Conservation (phyloP, 2,113 vertebrate species). For the Chaetodon trifascialis region DNA sequence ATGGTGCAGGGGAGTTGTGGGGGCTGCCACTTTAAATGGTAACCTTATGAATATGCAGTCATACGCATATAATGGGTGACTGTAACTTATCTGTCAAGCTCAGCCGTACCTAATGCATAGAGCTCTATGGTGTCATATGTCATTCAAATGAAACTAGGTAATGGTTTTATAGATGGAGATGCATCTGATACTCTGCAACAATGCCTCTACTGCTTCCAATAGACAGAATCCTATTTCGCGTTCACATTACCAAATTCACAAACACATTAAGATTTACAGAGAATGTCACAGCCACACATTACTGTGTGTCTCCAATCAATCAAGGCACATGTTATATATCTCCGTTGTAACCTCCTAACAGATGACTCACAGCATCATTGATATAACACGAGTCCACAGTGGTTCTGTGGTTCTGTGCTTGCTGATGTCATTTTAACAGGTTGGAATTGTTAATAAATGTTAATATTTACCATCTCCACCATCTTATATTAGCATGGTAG, state of each 20-base stretch:
- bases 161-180: constrained; percentile 23
- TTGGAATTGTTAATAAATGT: background rate
- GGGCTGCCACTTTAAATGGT: constrained; percentile 74
- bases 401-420: background rate
- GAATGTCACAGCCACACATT: background rate
- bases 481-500: background rate
- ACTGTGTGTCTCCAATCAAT: background rate
- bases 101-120: constrained; percentile 15
- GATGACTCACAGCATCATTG: background rate
- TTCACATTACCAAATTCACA: constrained; percentile 3
- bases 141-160: constrained; percentile 24
- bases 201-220: constrained; percentile 1
- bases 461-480: background rate
- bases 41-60: constrained; percentile 82
- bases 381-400: background rate
- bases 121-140: constrained; percentile 37
- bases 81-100: constrained; percentile 51
- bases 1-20: constrained; percentile 65
- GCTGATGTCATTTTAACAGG: background rate
- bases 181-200: background rate
- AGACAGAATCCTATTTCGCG: background rate
- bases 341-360: background rate
- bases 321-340: background rate
- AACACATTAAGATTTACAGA: background rate
- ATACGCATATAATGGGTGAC: constrained; percentile 54